Evolutionary conservation across 2,797 vertebrate species (phyloP).

Genomic region (Clarias laeviceps): DNA sequence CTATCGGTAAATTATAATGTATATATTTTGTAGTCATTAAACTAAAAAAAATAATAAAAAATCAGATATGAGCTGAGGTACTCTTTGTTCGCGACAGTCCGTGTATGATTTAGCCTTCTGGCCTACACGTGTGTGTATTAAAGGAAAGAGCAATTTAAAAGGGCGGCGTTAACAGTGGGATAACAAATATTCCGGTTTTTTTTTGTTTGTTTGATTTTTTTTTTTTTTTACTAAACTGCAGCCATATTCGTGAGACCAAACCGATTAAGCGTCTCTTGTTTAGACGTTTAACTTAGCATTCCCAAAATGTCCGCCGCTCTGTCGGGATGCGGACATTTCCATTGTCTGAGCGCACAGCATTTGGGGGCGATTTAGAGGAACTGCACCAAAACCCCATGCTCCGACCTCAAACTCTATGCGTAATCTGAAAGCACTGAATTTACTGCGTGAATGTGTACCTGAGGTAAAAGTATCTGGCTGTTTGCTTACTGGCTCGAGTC

Average conservation of each 20-base stretch:
- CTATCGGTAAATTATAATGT: too few species aligned
- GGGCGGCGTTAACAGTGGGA: too few species aligned
- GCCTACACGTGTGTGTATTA: not conserved
- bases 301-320: slow-evolving; percentile 81
- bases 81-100: slow-evolving; percentile 25
- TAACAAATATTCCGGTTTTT: not conserved
- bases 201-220: not conserved
- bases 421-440: not conserved
- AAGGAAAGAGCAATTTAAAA: not conserved
- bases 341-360: slow-evolving; percentile 31
- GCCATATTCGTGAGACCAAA: not conserved
- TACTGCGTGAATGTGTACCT: too few species aligned
- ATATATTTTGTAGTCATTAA: not conserved
- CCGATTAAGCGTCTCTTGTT: not conserved
- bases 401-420: rapidly evolving
- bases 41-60: too few species aligned
- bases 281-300: slow-evolving; percentile 19
- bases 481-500: slow-evolving; percentile 66
- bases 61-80: not conserved
- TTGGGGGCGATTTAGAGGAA: not conserved
- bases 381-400: not conserved
- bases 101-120: not conserved
- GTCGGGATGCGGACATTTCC: slow-evolving; percentile 51
- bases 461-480: not conserved
- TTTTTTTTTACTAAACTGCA: not conserved